Evolutionary conservation across 2,113 vertebrate genomes (phyloP), one percentile per base, ranked within the genome.

Genomic region (Pedetes capensis): DNA sequence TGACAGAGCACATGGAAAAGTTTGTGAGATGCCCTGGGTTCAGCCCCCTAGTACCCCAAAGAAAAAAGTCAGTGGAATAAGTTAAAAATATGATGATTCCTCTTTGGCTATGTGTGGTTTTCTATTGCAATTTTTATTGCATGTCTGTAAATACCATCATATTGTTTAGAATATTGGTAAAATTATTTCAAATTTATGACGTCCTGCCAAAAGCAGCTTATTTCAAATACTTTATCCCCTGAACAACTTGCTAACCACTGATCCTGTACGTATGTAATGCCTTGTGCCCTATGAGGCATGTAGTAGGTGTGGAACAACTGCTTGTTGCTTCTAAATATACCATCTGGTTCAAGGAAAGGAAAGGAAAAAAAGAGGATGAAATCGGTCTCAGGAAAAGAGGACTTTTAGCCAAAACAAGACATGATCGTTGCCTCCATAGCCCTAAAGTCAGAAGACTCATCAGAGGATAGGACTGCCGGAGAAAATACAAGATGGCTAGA

Each of bases 161-260:
- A 64, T 82, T 93, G 22, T 84, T 81, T 59, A 69, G 47, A 75
- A 63, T 37, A 37, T 71, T 93, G 29, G 25, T 81, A 86, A 96
- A 96, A 92, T 90, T 53, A 84, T 91, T 95, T 91, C 81, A 90
- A 63, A 53, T 34, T 83, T 64, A 89, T 71, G 57, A 89, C 90
- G 89, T 64, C 66, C 85, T 94, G 39, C 64, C 85, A 32, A 92
- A 92, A 96, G 20, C 29, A 92, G 59, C 64, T 80, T 84, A 76
- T 74, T 95, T 94, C 85, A 88, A 90, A 71, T 84, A 76, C 34
- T 37, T 1, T 75, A 44, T 47, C 79, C 59, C 17, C 42, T 8
- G 42, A 95, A 85, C n/a, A 68, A 85, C 42, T 47, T 94, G 89
- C 34, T 71, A 90, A 84, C 39, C 61, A 69, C 42, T 71, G 78